Conservation (phyloP, 2,113 vertebrate species). For the Gobio gobio region DNA sequence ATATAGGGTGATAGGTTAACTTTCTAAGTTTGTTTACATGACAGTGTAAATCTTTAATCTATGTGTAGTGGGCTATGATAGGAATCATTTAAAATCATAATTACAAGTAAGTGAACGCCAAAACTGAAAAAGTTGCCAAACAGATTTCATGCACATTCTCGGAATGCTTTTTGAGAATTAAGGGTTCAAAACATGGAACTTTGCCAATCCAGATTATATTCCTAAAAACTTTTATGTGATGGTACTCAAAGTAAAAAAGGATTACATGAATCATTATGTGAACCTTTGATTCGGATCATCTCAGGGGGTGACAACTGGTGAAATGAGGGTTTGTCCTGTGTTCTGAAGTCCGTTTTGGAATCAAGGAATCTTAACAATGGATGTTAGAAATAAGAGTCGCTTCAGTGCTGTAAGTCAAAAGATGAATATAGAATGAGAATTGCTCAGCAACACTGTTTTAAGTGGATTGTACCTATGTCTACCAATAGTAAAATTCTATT, state of each 20-base stretch:
- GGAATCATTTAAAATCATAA: neutral
- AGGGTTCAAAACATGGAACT: neutral
- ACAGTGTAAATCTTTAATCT: conserved; percentile 10
- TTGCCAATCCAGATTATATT: conserved; percentile 12
- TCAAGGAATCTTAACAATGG: neutral
- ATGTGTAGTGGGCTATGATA: conserved; percentile 10
- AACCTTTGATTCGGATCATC: conserved; percentile 1
- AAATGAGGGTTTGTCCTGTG: conserved; percentile 37
- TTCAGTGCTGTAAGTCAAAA: neutral
- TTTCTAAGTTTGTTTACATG: conserved; percentile 7
- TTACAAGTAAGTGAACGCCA: neutral
- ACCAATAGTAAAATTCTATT: conserved; percentile 6
- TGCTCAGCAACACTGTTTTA: neutral
- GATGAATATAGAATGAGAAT: neutral
- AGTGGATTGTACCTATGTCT: neutral
- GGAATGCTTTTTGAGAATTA: neutral
- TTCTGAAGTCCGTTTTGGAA: neutral
- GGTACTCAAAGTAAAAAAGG: neutral
- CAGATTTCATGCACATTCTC: conserved; percentile 5
- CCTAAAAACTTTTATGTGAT: neutral
- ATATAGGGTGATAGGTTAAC: conserved; percentile 2
- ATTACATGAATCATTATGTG: neutral
- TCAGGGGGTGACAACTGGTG: conserved; percentile 18
- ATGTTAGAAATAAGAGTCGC: neutral
- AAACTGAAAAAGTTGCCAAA: conserved; percentile 19